Evolutionary conservation across 2,113 vertebrate genomes (phyloP).

Genomic region (Centrocercus urophasianus): DNA sequence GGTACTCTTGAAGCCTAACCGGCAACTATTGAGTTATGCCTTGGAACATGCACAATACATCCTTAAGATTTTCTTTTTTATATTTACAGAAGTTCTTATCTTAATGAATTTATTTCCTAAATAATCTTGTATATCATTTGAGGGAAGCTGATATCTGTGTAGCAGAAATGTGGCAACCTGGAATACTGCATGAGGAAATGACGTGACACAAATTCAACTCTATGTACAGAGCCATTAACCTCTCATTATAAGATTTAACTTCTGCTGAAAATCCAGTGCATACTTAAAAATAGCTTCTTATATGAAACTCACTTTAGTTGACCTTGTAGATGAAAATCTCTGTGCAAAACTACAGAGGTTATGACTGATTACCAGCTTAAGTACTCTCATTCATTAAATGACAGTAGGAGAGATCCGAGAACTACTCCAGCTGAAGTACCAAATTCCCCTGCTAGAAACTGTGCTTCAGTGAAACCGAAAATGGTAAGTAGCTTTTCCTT

Average conservation of each 20-base stretch:
- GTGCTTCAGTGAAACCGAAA: not conserved
- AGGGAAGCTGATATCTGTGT: not conserved
- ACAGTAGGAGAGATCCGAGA: not conserved
- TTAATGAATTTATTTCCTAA: not conserved
- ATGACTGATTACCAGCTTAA: not conserved
- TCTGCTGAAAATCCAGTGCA: not conserved
- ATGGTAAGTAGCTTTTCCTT: not conserved
- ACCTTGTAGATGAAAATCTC: not conserved
- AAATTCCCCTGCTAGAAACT: not conserved
- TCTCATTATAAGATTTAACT: slow-evolving; percentile 5
- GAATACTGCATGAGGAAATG: not conserved
- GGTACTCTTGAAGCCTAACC: not conserved
- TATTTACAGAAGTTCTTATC: not conserved
- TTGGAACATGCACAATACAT: not conserved
- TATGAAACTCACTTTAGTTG: not conserved
- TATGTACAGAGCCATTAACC: not conserved
- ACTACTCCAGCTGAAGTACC: not conserved
- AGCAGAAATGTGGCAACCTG: not conserved
- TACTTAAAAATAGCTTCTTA: not conserved
- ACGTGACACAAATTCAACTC: not conserved
- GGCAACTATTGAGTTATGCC: not conserved
- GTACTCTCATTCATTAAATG: not conserved
- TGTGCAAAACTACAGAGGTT: not conserved
- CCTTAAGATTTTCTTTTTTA: not conserved
- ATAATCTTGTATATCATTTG: not conserved